Percentiles rank a stretch among this genome's conserved stretches.
These are phyloP conservation scores for Bergia puertoricense DNA, from an alignment of 92 coral and sea anemone genomes.

Conservation along the genomic window DNA sequence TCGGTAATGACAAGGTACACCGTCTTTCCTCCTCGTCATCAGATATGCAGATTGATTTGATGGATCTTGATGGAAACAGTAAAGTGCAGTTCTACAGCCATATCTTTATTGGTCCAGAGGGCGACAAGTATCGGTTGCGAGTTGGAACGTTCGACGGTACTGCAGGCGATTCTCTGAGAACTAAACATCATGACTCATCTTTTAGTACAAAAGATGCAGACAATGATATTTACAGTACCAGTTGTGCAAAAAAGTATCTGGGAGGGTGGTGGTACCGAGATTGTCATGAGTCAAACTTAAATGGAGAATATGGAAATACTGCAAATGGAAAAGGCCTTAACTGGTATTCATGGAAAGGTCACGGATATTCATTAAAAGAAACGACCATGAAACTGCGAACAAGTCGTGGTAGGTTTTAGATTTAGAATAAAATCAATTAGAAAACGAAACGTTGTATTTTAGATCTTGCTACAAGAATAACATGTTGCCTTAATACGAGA, in stretches of 20 bases:
- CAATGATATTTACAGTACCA: not conserved
- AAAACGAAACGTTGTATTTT: too few species aligned
- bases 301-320: not conserved
- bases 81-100: conserved; percentile 16
- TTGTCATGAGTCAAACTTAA: not conserved
- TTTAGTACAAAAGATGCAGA: not conserved
- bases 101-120: not conserved
- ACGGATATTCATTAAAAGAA: not conserved
- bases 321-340: not conserved
- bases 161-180: not conserved
- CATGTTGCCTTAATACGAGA: too few species aligned
- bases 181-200: not conserved
- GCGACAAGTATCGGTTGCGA: not conserved
- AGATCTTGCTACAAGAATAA: too few species aligned
- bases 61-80: not conserved
- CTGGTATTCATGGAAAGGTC: not conserved
- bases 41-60: conserved; percentile 7
- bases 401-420: not conserved
- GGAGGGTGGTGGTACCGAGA: not conserved
- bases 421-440: too few species aligned
- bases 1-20: conserved; percentile 29
- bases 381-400: conserved; percentile 15
- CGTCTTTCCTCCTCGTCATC: conserved; percentile 3
- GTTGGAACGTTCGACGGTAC: not conserved
- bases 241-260: not conserved